Evolutionary conservation across 2,113 vertebrate species (phyloP).

Genomic region (Passer montanus): DNA sequence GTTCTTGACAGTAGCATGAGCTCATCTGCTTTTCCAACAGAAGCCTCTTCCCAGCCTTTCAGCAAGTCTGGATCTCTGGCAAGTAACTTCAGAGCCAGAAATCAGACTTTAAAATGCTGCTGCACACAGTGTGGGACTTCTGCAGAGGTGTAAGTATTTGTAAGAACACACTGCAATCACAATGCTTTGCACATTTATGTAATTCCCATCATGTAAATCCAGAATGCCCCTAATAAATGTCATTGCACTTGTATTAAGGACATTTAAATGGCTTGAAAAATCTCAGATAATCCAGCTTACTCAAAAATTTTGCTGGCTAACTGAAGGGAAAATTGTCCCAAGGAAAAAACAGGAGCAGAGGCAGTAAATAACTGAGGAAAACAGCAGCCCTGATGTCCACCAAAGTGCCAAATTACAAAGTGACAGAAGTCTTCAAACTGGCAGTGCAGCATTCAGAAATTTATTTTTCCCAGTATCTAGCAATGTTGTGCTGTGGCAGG

Average conservation of each 20-base stretch:
- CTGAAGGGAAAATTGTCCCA: neutral
- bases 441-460: neutral
- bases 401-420: neutral
- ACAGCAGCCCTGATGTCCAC: neutral
- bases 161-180: neutral
- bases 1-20: neutral
- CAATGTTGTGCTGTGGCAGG: neutral
- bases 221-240: neutral
- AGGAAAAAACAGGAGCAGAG: neutral
- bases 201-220: neutral
- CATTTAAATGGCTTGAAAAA: neutral
- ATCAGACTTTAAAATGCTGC: neutral
- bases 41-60: neutral
- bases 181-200: neutral
- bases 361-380: neutral
- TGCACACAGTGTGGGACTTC: neutral
- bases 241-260: neutral
- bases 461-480: neutral
- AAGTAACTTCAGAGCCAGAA: neutral
- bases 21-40: neutral
- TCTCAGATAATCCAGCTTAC: neutral
- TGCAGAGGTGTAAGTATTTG: neutral
- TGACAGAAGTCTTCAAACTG: neutral
- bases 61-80: neutral
- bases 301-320: neutral